Evolutionary conservation across 2,888 invertebrate genomes (phyloP), one percentile per base, ranked within the genome.

Genomic region (Caenorhabditis sinica): DNA sequence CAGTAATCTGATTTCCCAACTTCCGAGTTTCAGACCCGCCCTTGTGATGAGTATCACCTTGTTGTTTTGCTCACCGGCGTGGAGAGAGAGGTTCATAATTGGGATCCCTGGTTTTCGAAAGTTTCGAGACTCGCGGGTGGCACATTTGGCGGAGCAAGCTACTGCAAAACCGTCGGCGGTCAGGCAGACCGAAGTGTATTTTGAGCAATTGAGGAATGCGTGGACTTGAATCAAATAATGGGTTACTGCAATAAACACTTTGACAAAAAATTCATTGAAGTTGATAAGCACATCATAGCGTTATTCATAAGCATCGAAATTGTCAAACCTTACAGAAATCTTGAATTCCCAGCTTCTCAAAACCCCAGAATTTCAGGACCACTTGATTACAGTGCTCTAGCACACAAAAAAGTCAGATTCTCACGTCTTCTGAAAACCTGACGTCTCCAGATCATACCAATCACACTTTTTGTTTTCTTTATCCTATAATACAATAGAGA

Each of bases 31-130:
- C 74, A 75, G 74, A 25, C 65, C 74, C 23, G 63, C 74, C 25
- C 56, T 66, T 20, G 65, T 75, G 20, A 49, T 75, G 51, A 25
- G 65, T 43, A 36, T 75, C n/a, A 75, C 74, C 5, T 40, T 75
- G 3, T 15, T 75, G 25, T 75, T 25, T 25, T 76, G 75, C 45
- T 76, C 66, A 1, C 75, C 75, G 5, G 53, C 58, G 15, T 76
- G 75, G 75, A 40, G 30, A 20, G 28, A 58, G 15, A 40, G 20
- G 8, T 76, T 76, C 28, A 4, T 68, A 0, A 13, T 15, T 25
- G 56, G 58, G 0, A 23, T 66, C 15, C 75, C 75, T 8, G 15
- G 43, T 11, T 4, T 43, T 17, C 15, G 40, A 33, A 43, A 49
- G 33, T 68, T 49, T 28, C 53, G 58, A 13, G 36, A 56, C 8